These are phyloP conservation scores for Neomorphus geoffroyi DNA, from an alignment of 2,797 vertebrate genomes.

Conservation along the genomic window DNA sequence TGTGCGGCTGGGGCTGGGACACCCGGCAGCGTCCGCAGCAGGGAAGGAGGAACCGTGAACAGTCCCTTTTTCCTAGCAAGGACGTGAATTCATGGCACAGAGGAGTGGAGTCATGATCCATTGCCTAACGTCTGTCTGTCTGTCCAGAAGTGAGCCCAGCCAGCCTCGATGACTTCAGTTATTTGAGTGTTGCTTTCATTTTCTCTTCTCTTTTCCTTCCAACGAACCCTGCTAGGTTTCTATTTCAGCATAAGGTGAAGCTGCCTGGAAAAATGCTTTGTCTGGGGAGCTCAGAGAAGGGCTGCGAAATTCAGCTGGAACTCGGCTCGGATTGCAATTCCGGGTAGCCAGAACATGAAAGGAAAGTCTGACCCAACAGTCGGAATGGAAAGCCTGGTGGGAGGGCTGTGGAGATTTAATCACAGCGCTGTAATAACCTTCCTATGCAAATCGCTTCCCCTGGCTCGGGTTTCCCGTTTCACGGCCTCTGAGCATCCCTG, in stretches of 20 bases:
- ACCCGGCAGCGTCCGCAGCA: not conserved
- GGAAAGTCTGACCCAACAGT: constrained; percentile 30
- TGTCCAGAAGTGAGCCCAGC: not conserved
- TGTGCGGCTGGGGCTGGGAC: not conserved
- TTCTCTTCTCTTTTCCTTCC: constrained; percentile 62
- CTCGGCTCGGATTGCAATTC: not conserved
- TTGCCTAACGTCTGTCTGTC: not conserved
- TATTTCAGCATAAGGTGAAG: not conserved
- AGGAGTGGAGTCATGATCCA: not conserved
- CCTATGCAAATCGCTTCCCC: constrained; percentile 8
- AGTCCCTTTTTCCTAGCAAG: not conserved
- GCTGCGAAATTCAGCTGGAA: not conserved
- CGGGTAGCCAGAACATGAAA: not conserved
- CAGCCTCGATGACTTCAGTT: not conserved
- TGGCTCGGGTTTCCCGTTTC: not conserved
- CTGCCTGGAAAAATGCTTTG: constrained; percentile 19
- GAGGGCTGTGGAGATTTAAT: constrained; percentile 47
- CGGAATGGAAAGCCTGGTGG: constrained; percentile 4
- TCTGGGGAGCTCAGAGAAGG: not conserved
- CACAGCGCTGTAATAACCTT: not conserved
- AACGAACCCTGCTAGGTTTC: not conserved
- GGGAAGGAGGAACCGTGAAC: not conserved
- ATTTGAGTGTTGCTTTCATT: constrained; percentile 41
- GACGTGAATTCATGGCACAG: not conserved
- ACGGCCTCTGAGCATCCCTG: not conserved